A percentile compares a stretch with the other conserved stretches of the same genome.
Conservation (phyloP, 1,140 invertebrate genomes). For the Achatina immaculata region DNA sequence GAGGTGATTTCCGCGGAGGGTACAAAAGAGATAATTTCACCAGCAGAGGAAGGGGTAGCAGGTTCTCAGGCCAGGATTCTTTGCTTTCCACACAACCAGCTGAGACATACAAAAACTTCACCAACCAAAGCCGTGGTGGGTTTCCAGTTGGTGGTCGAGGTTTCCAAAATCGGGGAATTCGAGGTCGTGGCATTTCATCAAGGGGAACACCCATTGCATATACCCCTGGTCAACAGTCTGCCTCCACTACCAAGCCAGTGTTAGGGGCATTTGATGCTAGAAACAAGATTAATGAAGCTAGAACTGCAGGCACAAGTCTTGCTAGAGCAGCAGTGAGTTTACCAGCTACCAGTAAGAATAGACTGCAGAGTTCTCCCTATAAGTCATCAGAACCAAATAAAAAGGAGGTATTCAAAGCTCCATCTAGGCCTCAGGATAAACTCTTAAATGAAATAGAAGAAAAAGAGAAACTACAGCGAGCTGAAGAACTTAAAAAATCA, state of each 20-base stretch:
- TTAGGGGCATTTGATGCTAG: slow-evolving; percentile 8
- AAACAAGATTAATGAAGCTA: slow-evolving; percentile 16
- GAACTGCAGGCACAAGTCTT: neutral
- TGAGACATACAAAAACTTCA: neutral
- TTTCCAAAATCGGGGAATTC: neutral
- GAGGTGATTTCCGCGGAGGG: neutral
- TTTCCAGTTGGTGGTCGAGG: neutral
- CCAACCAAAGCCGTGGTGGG: neutral
- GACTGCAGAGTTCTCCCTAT: neutral
- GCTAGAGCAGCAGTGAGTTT: too few relatives aligned
- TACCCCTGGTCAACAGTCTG: neutral
- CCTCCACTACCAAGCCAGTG: neutral
- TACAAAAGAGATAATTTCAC: neutral
- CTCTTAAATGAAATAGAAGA: slow-evolving; percentile 34
- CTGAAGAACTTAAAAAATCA: neutral
- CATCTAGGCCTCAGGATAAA: slow-evolving; percentile 20
- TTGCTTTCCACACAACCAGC: neutral
- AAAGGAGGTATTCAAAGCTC: slow-evolving; percentile 22
- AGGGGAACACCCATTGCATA: neutral
- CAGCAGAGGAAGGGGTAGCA: neutral
- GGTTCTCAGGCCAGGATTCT: neutral
- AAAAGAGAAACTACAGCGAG: neutral
- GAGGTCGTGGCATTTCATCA: neutral
- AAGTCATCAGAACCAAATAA: neutral
- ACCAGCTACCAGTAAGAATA: neutral